phyloP scores from a whole-genome alignment of 2,888 invertebrate species.

The Eristalinus aeneus region DNA sequence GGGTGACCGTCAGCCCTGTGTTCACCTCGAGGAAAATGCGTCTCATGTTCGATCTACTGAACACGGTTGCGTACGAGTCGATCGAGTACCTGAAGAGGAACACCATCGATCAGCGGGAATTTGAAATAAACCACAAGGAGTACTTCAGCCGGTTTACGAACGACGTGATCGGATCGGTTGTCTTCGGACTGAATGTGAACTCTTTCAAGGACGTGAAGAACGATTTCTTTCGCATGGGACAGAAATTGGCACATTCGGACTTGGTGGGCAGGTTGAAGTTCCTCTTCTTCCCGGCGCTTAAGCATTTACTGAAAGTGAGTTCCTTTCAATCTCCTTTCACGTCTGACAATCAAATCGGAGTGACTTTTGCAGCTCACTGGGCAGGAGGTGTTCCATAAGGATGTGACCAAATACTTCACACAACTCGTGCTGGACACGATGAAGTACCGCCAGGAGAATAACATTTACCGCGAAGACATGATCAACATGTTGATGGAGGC shows the following conservation, averaged over 20 bases:
- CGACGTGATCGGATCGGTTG: constrained; percentile 81
- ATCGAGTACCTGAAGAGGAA: constrained; percentile 71
- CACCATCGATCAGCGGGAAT: constrained; percentile 5
- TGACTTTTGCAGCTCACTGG: constrained; percentile 58
- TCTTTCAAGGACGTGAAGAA: constrained; percentile 82
- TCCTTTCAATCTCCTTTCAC: neutral
- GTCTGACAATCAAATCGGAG: neutral
- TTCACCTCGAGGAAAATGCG: constrained; percentile 81
- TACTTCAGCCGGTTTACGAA: constrained; percentile 77
- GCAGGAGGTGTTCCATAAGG: constrained; percentile 76
- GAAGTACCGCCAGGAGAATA: constrained; percentile 79
- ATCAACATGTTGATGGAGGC: constrained; percentile 83
- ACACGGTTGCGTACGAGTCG: constrained; percentile 73
- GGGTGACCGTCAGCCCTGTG: constrained; percentile 79
- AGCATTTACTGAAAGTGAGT: constrained; percentile 73
- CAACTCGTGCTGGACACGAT: constrained; percentile 80
- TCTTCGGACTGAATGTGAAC: constrained; percentile 81
- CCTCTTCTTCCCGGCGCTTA: constrained; percentile 67
- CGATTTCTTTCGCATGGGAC: constrained; percentile 82
- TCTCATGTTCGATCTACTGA: constrained; percentile 79
- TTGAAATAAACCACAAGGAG: constrained; percentile 79
- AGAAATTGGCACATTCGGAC: constrained; percentile 78
- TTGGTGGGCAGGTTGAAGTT: constrained; percentile 72
- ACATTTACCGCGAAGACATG: constrained; percentile 83
- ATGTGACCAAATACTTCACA: constrained; percentile 78